These are phyloP conservation scores for Labia minor DNA, from an alignment of 2,888 invertebrate genomes.

Conservation along the genomic window DNA sequence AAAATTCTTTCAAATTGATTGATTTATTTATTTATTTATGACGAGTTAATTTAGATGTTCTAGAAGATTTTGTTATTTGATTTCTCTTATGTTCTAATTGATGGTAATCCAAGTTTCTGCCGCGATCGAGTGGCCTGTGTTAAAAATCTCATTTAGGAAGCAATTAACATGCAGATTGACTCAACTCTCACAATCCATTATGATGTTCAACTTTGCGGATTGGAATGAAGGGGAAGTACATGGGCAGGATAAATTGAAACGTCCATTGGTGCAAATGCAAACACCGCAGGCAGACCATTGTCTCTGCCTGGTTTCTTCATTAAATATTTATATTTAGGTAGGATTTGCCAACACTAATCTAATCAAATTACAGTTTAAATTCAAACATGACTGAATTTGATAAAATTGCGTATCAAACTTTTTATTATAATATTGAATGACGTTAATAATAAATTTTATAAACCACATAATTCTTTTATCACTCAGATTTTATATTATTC, in stretches of 20 bases:
- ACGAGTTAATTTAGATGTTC: too few relatives aligned
- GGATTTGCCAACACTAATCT: neutral
- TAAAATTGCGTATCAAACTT: too few relatives aligned
- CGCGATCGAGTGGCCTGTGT: neutral
- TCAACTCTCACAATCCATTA: neutral
- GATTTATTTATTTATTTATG: too few relatives aligned
- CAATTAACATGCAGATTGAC: constrained; percentile 4
- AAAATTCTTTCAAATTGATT: too few relatives aligned
- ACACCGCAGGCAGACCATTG: neutral
- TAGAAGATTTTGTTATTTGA: neutral
- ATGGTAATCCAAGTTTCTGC: neutral
- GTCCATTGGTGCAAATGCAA: constrained; percentile 2
- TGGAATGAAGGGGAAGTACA: neutral
- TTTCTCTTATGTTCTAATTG: neutral
- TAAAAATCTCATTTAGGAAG: constrained; percentile 1
- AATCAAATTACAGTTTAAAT: neutral
- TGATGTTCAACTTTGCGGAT: constrained; percentile 13
- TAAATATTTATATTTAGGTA: neutral
- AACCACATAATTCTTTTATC: too few relatives aligned
- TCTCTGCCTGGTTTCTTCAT: neutral
- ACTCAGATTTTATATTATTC: too few relatives aligned
- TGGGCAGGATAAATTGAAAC: constrained; percentile 13
- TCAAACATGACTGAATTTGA: too few relatives aligned
- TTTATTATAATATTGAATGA: too few relatives aligned
- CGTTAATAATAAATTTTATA: too few relatives aligned